A percentile compares a stretch with the other conserved stretches of the same genome.
phyloP scores from a whole-genome alignment of 2,797 vertebrate species.

The Rhynchotus rufescens region DNA sequence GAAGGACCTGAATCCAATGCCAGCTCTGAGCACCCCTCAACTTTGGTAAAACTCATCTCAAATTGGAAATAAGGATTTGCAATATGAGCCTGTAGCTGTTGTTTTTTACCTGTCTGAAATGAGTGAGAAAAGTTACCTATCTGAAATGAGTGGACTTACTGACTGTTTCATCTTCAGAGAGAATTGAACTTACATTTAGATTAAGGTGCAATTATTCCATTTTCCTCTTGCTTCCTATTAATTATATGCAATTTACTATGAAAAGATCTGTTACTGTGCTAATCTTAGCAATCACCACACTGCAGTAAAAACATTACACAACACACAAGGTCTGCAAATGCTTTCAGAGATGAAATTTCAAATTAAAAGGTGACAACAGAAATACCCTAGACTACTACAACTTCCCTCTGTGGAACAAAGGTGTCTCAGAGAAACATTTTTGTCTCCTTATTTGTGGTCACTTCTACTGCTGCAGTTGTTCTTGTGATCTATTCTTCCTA shows the following conservation, averaged over 20 bases:
- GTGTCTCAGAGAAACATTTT: constrained; percentile 41
- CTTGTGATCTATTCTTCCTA: constrained; percentile 49
- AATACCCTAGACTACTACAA: constrained; percentile 1
- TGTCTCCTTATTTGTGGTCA: constrained; percentile 44
- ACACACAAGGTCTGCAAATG: not conserved
- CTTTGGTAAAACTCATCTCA: constrained; percentile 2
- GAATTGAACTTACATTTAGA: constrained; percentile 39
- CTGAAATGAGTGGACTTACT: not conserved
- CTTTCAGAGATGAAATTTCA: constrained; percentile 33
- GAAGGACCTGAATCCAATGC: not conserved
- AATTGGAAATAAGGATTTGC: not conserved
- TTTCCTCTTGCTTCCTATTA: constrained; percentile 43
- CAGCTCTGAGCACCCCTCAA: not conserved
- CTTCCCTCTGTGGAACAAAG: constrained; percentile 29
- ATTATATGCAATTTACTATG: constrained; percentile 48
- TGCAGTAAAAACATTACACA: constrained; percentile 18
- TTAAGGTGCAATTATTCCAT: constrained; percentile 19
- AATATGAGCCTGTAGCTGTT: not conserved
- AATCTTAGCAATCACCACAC: constrained; percentile 41
- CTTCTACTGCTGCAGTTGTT: constrained; percentile 1
- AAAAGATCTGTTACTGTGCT: constrained; percentile 35
- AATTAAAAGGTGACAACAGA: constrained; percentile 50
- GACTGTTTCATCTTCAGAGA: constrained; percentile 28
- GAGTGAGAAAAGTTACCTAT: not conserved
- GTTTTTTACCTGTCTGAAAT: not conserved